These are phyloP conservation scores for Upupa epops DNA, from an alignment of 2,113 vertebrate species.

Conservation along the genomic window DNA sequence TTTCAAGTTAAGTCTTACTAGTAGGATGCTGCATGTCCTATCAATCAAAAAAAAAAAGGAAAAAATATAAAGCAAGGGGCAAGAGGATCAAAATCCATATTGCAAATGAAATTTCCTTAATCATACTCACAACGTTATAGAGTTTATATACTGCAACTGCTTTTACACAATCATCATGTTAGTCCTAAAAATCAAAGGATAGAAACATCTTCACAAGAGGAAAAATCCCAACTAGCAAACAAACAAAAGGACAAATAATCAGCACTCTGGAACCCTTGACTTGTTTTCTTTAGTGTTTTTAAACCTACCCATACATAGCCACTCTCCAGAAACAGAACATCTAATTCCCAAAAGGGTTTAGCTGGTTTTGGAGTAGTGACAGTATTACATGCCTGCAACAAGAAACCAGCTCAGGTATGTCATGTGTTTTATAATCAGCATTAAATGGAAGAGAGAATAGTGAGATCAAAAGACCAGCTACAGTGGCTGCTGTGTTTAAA, in stretches of 20 bases:
- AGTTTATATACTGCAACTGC: neutral
- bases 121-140: neutral
- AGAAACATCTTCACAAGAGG: neutral
- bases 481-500: neutral
- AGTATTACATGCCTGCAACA: neutral
- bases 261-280: neutral
- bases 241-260: neutral
- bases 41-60: neutral
- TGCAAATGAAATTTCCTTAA: neutral
- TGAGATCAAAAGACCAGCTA: neutral
- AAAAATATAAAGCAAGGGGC: neutral
- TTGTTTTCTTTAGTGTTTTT: neutral
- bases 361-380: neutral
- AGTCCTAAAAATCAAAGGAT: neutral
- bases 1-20: neutral
- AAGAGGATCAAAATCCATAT: neutral
- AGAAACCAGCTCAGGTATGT: neutral
- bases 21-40: neutral
- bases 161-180: neutral
- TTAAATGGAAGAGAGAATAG: neutral
- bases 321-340: neutral
- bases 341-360: neutral
- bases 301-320: neutral
- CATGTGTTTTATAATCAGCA: neutral
- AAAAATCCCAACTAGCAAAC: neutral